A percentile compares a stretch with the other conserved stretches of the same genome.
Evolutionary conservation across 2,797 vertebrate genomes (phyloP).

Genomic region (Typhlichthys subterraneus): DNA sequence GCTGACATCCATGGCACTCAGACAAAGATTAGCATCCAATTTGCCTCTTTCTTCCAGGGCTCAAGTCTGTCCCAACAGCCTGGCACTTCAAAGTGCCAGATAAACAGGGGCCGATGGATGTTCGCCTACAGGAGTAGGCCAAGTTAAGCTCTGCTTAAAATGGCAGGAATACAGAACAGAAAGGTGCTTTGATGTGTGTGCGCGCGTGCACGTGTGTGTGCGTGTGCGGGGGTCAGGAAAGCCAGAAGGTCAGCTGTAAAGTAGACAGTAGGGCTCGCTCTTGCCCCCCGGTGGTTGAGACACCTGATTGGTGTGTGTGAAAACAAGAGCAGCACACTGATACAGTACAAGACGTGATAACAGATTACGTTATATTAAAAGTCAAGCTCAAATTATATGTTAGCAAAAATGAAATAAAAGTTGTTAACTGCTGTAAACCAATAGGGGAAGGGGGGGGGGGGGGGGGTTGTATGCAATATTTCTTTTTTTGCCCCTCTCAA

Average conservation of each 20-base stretch:
- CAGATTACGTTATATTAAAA: too few relatives aligned
- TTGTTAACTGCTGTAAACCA: too few relatives aligned
- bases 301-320: slow-evolving; percentile 12
- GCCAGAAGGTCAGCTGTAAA: too few relatives aligned
- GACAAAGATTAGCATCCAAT: slow-evolving; percentile 79
- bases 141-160: slow-evolving; percentile 72
- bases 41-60: slow-evolving; percentile 75
- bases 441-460: too few relatives aligned
- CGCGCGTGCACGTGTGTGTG: not conserved
- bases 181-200: slow-evolving; percentile 70
- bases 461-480: too few relatives aligned
- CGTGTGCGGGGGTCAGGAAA: not conserved
- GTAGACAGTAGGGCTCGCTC: too few relatives aligned
- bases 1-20: slow-evolving; percentile 75
- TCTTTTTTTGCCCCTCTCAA: too few relatives aligned
- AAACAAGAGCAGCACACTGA: too few relatives aligned
- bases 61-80: slow-evolving; percentile 75
- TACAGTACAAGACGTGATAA: too few relatives aligned
- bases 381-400: too few relatives aligned
- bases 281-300: not conserved
- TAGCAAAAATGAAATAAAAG: too few relatives aligned
- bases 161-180: slow-evolving; percentile 65
- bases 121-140: slow-evolving; percentile 68
- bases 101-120: slow-evolving; percentile 56
- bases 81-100: slow-evolving; percentile 75